Conservation (phyloP, 2,888 invertebrate species). For the Apotomis capreana region DNA sequence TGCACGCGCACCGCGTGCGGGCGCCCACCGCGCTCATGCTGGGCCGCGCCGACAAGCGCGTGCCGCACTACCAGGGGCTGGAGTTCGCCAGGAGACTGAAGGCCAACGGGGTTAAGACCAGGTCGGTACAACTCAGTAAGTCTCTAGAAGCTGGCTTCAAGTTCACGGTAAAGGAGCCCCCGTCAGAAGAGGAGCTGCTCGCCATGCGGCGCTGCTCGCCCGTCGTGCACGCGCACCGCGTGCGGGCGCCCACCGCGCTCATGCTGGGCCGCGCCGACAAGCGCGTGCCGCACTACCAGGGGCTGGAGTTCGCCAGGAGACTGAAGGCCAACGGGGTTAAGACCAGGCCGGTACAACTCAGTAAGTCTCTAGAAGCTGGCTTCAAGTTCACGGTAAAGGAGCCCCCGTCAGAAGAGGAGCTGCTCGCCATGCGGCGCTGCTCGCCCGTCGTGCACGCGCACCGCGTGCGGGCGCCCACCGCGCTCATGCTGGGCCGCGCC, state of each 20-base stretch:
- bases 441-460: conserved; percentile 88
- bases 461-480: conserved; percentile 88
- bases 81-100: conserved; percentile 87
- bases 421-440: conserved; percentile 84
- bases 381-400: conserved; percentile 82
- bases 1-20: too few species aligned
- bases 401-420: conserved; percentile 77
- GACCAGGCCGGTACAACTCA: conserved; percentile 34
- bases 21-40: too few species aligned
- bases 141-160: background rate
- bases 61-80: conserved; percentile 89
- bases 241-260: too few species aligned
- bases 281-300: conserved; percentile 91
- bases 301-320: conserved; percentile 87
- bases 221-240: too few species aligned
- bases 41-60: conserved; percentile 85
- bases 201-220: too few species aligned
- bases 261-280: conserved; percentile 83
- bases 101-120: conserved; percentile 72
- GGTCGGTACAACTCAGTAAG: conserved; percentile 15
- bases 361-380: too few species aligned
- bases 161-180: too few species aligned
- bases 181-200: too few species aligned
- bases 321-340: conserved; percentile 82
- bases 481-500: conserved; percentile 90